Evolutionary conservation across 1,140 invertebrate species (phyloP), one percentile per base, ranked within the genome.

Genomic region (Whitmania pigra): DNA sequence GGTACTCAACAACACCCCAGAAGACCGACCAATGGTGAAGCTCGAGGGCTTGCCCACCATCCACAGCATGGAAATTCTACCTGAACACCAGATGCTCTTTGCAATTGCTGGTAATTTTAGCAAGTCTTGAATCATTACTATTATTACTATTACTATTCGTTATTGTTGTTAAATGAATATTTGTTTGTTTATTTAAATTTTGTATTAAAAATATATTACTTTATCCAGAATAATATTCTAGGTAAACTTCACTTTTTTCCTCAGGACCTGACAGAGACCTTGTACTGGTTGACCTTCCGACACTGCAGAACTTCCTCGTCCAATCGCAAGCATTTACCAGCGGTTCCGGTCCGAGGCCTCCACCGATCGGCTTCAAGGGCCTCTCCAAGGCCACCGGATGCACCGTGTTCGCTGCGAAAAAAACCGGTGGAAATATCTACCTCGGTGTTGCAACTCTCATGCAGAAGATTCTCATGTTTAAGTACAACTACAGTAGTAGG

Each of bases 31-130:
- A 40, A 75, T 85, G 55, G 78, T 85, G 5, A 82, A 85, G 69
- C 87, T 90, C 72, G 82, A 85, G 1, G 88, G 88, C 2, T 84
- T 88, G 25, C 84, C 84, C 67, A 83, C 83, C 60, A 85, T 90
- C 3, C 86, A 88, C 72, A 87, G 88, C 74, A 84, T 90, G 53
- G 82, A 85, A 1, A 77, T 87, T 18, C 83, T 88, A 54, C 77
- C 82, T 17, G 81, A 84, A 2, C 76, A 89, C 20, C 85, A 85
- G 57, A 78, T 86, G 29, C 86, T 86, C n/a, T 78, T 90, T 36
- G 85, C 89, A 81, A 87, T 88, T 74, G 18, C 29, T 20, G 68
- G 67, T 57, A n/a, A 27, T 27, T 60, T 71, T 27, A 57, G 9
- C 11, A 25, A 71, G 29, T 22, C 53, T 55, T 73, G 4, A 36